phyloP scores from a whole-genome alignment of 2,113 vertebrate genomes.

The Apistogramma diplotaenia region DNA sequence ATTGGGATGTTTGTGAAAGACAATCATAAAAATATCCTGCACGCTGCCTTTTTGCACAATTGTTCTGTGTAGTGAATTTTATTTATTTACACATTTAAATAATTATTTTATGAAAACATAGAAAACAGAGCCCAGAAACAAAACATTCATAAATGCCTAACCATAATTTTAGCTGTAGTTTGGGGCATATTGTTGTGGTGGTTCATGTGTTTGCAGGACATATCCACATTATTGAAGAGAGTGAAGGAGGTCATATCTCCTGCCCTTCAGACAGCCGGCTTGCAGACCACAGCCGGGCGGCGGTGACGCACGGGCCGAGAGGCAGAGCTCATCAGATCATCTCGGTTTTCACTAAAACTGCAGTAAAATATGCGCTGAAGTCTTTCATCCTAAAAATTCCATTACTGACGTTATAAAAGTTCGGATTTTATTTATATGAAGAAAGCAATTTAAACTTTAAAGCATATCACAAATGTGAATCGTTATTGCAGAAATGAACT shows the following conservation, averaged over 20 bases:
- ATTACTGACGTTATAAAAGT: not conserved
- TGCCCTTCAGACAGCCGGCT: not conserved
- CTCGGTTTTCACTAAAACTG: not conserved
- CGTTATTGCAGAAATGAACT: conserved; percentile 7
- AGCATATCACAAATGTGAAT: conserved; percentile 13
- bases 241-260: not conserved
- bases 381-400: not conserved
- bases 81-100: not conserved
- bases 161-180: not conserved
- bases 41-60: too few relatives aligned
- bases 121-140: not conserved
- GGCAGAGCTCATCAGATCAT: not conserved
- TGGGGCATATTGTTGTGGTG: not conserved
- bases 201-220: not conserved
- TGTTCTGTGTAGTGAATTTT: not conserved
- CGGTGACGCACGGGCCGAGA: not conserved
- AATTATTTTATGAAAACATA: not conserved
- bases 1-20: not conserved
- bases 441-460: not conserved
- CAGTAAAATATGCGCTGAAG: not conserved
- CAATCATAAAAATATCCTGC: not conserved
- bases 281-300: not conserved
- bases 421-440: not conserved
- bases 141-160: not conserved
- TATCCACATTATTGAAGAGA: not conserved